A percentile compares a stretch with the other conserved stretches of the same genome.
Conservation (phyloP, 2,797 vertebrate genomes). For the Gephyroberyx darwinii region DNA sequence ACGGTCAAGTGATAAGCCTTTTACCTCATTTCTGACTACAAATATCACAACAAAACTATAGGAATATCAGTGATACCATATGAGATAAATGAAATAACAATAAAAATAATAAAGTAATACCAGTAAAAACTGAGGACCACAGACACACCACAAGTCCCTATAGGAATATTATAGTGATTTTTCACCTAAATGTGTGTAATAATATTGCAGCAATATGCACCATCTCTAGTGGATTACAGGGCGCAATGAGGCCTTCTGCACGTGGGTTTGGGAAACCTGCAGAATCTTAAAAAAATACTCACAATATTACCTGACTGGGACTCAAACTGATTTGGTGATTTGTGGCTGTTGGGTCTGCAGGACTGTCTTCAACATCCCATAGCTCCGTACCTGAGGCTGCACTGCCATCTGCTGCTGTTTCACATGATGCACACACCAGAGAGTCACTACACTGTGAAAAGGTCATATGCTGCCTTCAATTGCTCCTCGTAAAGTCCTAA, state of each 20-base stretch:
- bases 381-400: slow-evolving; percentile 52
- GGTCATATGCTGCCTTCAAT: slow-evolving; percentile 63
- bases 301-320: too few relatives aligned
- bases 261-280: not conserved
- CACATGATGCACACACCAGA: slow-evolving; percentile 42
- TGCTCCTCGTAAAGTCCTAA: slow-evolving; percentile 16
- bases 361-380: too few relatives aligned
- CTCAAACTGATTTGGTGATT: not conserved
- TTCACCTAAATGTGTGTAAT: not conserved
- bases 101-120: not conserved
- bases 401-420: slow-evolving; percentile 71
- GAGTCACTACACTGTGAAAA: not conserved
- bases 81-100: not conserved
- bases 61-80: not conserved
- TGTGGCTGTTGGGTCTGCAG: too few relatives aligned
- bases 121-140: not conserved
- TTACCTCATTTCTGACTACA: not conserved
- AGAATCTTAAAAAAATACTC: too few relatives aligned
- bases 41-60: not conserved
- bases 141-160: not conserved
- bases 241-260: not conserved
- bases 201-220: slow-evolving; percentile 8
- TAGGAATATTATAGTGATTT: not conserved
- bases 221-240: not conserved
- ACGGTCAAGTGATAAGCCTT: not conserved